Conservation (phyloP, 2,888 invertebrate species). For the Elegia similella region DNA sequence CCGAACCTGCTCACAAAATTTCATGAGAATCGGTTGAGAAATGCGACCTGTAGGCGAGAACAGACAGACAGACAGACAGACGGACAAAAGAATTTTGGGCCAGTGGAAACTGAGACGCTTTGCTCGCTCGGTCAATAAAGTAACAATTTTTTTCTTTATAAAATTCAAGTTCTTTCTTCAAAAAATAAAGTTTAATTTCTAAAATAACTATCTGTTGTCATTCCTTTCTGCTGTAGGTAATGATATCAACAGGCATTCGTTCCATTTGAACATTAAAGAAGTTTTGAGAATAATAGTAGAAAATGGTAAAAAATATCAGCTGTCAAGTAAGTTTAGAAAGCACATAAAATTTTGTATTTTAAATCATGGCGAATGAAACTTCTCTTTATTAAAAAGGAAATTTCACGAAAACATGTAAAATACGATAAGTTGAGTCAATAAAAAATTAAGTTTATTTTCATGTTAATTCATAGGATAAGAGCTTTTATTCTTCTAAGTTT, state of each 20-base stretch:
- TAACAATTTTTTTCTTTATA: too few relatives aligned
- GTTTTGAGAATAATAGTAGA: background rate
- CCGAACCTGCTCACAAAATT: too few relatives aligned
- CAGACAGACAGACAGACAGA: too few relatives aligned
- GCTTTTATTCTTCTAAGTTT: background rate
- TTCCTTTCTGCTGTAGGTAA: background rate
- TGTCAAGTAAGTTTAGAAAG: background rate
- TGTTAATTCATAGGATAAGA: background rate
- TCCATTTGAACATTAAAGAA: background rate
- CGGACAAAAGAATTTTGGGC: too few relatives aligned
- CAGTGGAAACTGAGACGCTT: too few relatives aligned
- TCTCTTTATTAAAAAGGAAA: background rate
- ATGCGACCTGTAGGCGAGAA: too few relatives aligned
- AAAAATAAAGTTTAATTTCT: too few relatives aligned
- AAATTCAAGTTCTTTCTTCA: too few relatives aligned
- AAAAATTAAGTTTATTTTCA: background rate
- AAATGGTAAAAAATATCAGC: background rate
- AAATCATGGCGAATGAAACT: background rate
- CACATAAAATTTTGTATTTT: background rate
- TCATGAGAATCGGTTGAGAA: too few relatives aligned
- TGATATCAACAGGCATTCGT: background rate
- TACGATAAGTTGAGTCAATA: background rate
- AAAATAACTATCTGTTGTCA: too few relatives aligned
- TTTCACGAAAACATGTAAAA: background rate
- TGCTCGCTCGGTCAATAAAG: too few relatives aligned